Conservation (phyloP, 2,113 vertebrate species). For the Dascyllus trimaculatus region DNA sequence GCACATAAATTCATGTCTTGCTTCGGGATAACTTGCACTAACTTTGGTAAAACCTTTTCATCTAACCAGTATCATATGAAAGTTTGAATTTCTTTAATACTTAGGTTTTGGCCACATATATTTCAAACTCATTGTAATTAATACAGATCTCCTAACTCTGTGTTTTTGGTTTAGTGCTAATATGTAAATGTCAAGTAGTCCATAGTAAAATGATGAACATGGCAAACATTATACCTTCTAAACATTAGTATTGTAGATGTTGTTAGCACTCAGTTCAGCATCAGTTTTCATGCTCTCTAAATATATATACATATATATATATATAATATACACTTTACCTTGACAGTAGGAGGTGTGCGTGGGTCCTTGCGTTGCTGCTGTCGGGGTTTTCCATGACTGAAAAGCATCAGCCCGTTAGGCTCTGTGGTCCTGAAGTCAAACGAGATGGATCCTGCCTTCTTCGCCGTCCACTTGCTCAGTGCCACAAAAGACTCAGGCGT, state of each 20-base stretch:
- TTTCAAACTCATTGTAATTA: not conserved
- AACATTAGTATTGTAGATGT: too few species aligned
- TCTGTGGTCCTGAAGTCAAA: slow-evolving; percentile 98
- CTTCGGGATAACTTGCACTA: too few species aligned
- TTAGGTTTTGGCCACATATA: not conserved
- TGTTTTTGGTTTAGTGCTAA: not conserved
- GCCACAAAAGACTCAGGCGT: slow-evolving; percentile 97
- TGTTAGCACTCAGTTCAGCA: too few species aligned
- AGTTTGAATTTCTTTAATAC: too few species aligned
- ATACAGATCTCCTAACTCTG: not conserved
- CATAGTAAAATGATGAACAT: not conserved
- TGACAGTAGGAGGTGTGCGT: slow-evolving; percentile 93
- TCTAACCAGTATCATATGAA: not conserved
- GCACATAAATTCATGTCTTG: too few species aligned
- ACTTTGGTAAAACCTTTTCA: not conserved
- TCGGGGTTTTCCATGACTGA: slow-evolving; percentile 96
- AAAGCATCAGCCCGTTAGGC: slow-evolving; percentile 96
- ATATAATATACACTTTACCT: slow-evolving; percentile 74
- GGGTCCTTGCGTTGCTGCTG: slow-evolving; percentile 93
- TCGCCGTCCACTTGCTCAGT: slow-evolving; percentile 97
- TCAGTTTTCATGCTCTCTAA: too few species aligned
- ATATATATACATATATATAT: too few species aligned
- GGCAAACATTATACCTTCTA: not conserved
- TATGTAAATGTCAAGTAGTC: not conserved
- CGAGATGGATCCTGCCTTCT: slow-evolving; percentile 98